Evolutionary conservation across 2,888 invertebrate genomes (phyloP), one percentile per base, ranked within the genome.

Genomic region (Petrophora chlorosata): DNA sequence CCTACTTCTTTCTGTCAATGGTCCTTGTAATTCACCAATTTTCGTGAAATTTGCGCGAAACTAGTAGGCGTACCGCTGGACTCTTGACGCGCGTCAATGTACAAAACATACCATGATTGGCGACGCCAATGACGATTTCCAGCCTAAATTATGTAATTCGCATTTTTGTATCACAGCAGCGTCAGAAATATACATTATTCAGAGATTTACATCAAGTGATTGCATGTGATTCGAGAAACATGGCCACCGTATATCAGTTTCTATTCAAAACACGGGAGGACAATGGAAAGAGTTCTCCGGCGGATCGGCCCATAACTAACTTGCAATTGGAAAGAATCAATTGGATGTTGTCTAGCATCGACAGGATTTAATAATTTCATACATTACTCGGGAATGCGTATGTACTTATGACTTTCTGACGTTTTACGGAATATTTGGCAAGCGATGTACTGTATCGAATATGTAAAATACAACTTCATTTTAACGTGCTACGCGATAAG

Each of bases 361-460:
- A 74, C 78, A 81, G 79, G 79, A 82, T 82, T 84, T 79, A 84
- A 85, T 86, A 83, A 86, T 85, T 87, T 86, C 82, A 85, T 85
- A 85, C 83, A 85, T 85, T 86, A 85, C 82, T 82, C 82, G 79
- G 85, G 85, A 83, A 84, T 80, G 84, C 82, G 85, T 49, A 88
- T 81, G 88, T 88, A 89, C 87, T 81, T 88, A 81, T 78, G 85
- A 86, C 88, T 89, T 89, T 88, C 89, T 89, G 89, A 90, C 89
- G 88, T 90, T 89, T 88, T 88, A 89, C 85, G 85, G 88, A 88
- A 83, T 88, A 89, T 89, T 90, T 90, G 89, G 89, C 89, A 90
- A 86, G 85, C 85, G 78, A 84, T 85, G 79, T 80, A 85, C 82
- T 83, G 77, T 81, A 81, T 77, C 76, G 79, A 78, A 76, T 82